Conservation (phyloP, 2,113 vertebrate genomes). For the Anguilla japonica region DNA sequence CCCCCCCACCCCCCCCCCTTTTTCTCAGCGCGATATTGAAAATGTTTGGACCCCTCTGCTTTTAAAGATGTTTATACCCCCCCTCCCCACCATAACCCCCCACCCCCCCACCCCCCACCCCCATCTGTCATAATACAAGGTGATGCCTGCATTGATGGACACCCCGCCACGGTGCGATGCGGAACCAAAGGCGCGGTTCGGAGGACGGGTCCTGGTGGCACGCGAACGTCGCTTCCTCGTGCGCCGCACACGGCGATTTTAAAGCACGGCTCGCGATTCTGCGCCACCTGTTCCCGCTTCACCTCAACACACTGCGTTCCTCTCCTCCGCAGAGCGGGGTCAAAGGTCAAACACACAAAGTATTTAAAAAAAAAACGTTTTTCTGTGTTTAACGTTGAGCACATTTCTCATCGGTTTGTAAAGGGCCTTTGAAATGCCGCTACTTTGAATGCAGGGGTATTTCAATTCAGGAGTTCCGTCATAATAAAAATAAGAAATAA, state of each 20-base stretch:
- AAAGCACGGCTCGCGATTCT: neutral
- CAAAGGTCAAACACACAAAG: neutral
- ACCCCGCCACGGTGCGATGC: neutral
- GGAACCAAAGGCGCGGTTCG: neutral
- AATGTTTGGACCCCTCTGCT: constrained; percentile 18
- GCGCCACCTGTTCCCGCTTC: neutral
- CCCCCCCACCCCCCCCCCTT: neutral
- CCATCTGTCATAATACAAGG: constrained; percentile 29
- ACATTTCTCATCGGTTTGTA: too few species aligned
- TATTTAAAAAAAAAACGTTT: neutral
- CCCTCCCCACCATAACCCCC: neutral
- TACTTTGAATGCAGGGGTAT: too few species aligned
- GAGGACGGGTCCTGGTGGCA: neutral
- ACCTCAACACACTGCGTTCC: too few species aligned
- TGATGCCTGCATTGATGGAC: constrained; percentile 10
- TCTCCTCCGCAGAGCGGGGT: neutral
- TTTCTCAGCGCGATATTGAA: neutral
- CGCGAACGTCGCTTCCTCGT: neutral
- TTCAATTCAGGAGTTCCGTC: neutral
- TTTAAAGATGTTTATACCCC: constrained; percentile 22
- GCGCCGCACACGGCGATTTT: neutral
- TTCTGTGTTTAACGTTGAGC: neutral
- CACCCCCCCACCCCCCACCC: neutral
- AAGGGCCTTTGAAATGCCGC: too few species aligned
- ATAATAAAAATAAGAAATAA: neutral